Conservation (phyloP, 2,797 vertebrate genomes). For the Cynopterus sphinx region DNA sequence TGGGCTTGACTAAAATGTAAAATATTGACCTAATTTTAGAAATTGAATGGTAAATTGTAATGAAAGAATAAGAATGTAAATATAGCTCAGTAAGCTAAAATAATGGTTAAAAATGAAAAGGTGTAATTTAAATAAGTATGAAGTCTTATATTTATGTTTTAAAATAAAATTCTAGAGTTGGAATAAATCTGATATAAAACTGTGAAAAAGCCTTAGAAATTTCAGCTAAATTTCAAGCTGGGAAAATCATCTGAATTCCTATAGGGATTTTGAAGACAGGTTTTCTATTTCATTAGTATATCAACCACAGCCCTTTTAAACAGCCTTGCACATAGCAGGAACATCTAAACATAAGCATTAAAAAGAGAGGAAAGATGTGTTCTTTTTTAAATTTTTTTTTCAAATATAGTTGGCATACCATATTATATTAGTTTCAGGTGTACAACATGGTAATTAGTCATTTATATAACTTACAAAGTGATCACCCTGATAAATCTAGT, state of each 20-base stretch:
- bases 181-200: background rate
- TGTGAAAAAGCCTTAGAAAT: background rate
- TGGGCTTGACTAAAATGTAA: background rate
- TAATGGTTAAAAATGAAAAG: conserved; percentile 17
- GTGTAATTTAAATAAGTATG: background rate
- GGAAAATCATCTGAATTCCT: background rate
- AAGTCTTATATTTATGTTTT: background rate
- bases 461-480: too few species aligned
- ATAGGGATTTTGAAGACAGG: background rate
- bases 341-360: background rate
- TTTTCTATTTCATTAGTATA: background rate
- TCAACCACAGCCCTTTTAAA: background rate
- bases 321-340: background rate
- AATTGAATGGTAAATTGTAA: background rate
- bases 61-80: background rate
- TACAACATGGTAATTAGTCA: too few species aligned
- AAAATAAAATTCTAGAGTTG: background rate
- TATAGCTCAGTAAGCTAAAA: background rate
- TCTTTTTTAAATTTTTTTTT: too few species aligned
- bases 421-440: too few species aligned
- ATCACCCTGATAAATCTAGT: too few species aligned
- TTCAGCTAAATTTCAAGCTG: background rate
- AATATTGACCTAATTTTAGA: background rate
- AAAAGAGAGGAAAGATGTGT: background rate
- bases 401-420: too few species aligned